Evolutionary conservation across 2,797 vertebrate species (phyloP), one percentile per base, ranked within the genome.

Genomic region (Gallinago solitaria): DNA sequence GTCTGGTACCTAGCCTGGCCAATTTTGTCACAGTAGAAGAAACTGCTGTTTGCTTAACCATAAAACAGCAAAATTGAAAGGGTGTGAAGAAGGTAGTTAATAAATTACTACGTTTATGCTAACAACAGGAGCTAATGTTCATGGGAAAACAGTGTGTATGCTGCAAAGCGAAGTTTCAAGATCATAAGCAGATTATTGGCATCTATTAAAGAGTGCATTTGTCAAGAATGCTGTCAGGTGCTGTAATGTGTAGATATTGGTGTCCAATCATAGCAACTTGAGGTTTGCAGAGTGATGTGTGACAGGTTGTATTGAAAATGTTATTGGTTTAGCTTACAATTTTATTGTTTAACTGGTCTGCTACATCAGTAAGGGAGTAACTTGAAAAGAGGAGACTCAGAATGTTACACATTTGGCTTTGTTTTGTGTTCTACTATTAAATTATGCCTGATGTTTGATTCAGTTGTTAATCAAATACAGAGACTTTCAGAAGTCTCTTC

Each of bases 11-110:
- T 5, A 1, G 17, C 5, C 0, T 6, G 10, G 23, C 6, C 8
- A 0, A 0, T 23, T 1, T 12, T 1, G 3, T 12, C 24, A 1
- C 7, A 0, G 19, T 3, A 33, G 28, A 17, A 39, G 68, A 21
- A 45, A 13, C 9, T 3, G 1, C 16, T 33, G 32, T 4, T n/a
- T 18, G 6, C 14, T 69, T 43, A 9, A 25, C 14, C 2, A 3
- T 4, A 19, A 56, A 39, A 1, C 9, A 3, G 13, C 16, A 21
- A 33, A 50, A 33, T 21, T 12, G 20, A 28, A 51, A 33, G 32
- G n/a, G 19, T 37, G 8, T 20, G 3, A 28, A 63, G 47, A 41
- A 25, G 25, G 12, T 6, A 1, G 18, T n/a, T 64, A 37, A 60
- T 43, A 4, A 9, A 4, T 7, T 11, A 10, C 54, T 25, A 2